Percentiles rank a stretch among this genome's conserved stretches.
These are phyloP conservation scores for human DNA, from an alignment of 2,113 vertebrate species.

Conservation along the genomic window GRCh38 chr21:37769501-37770000, in stretches of 20 bases:
- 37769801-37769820: not conserved
- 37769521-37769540: not conserved
- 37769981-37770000: not conserved
- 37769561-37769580: not conserved
- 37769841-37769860: too few relatives aligned
- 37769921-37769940: not conserved
- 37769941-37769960: not conserved
- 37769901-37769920: not conserved
- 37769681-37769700: not conserved
- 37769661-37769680: not conserved
- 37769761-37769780: not conserved
- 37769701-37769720: not conserved
- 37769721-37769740: not conserved
- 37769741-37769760: not conserved
- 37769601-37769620: not conserved
- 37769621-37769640: not conserved
- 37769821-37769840: not conserved
- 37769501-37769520: not conserved
- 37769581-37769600: not conserved
- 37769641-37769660: not conserved
- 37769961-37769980: not conserved
- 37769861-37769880: not conserved
- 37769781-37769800: not conserved
- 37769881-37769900: not conserved
- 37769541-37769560: accelerated